These are phyloP conservation scores for Oncorhynchus tshawytscha DNA, from an alignment of 2,113 vertebrate species.

Conservation along the genomic window DNA sequence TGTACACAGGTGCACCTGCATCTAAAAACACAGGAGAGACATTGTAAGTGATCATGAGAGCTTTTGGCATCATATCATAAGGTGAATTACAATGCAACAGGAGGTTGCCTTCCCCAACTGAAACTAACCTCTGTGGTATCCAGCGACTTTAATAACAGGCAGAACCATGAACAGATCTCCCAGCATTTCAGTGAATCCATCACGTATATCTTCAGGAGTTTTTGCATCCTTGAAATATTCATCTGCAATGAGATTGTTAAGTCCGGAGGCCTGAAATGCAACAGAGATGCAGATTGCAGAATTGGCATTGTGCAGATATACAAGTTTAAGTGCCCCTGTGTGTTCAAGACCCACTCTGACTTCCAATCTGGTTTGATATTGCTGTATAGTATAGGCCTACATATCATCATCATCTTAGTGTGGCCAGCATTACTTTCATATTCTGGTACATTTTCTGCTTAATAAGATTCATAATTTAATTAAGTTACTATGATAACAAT, in stretches of 20 bases:
- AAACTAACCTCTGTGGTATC: conserved; percentile 73
- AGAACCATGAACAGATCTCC: conserved; percentile 75
- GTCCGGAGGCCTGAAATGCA: too few species aligned
- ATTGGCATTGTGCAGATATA: too few species aligned
- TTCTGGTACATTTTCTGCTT: neutral
- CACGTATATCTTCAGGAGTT: conserved; percentile 68
- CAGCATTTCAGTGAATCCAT: conserved; percentile 72
- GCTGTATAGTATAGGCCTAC: too few species aligned
- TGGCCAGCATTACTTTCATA: neutral
- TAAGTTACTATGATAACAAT: too few species aligned
- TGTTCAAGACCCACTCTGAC: too few species aligned
- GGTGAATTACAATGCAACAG: neutral
- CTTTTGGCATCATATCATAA: neutral
- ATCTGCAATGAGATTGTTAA: too few species aligned
- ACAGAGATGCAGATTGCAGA: too few species aligned
- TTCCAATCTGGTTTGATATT: too few species aligned
- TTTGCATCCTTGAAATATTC: conserved; percentile 42
- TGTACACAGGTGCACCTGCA: conserved; percentile 77
- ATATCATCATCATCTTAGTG: too few species aligned
- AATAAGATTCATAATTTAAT: neutral
- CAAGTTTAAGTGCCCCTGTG: too few species aligned
- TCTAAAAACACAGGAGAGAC: conserved; percentile 61
- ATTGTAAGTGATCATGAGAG: neutral
- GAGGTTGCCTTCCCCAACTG: neutral
- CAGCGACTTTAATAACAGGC: conserved; percentile 69